Conservation (phyloP, 1,140 invertebrate genomes). For the Adoxophyes honmai region DNA sequence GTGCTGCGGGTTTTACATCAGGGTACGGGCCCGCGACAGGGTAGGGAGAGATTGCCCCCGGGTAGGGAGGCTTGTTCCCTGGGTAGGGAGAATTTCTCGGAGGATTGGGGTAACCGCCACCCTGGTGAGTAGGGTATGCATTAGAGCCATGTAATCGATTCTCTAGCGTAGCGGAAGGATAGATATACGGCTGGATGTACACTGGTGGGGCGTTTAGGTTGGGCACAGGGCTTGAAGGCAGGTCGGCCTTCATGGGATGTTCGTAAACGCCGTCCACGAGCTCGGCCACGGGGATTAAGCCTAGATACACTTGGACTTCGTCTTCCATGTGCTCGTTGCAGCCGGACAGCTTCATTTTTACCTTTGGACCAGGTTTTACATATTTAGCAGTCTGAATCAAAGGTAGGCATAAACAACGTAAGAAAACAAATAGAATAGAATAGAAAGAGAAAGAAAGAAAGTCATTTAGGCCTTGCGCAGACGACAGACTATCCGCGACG, state of each 20-base stretch:
- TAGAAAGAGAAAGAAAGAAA: too few relatives aligned
- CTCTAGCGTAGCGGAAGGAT: neutral
- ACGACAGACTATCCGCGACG: too few relatives aligned
- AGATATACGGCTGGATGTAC: neutral
- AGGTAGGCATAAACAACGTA: too few relatives aligned
- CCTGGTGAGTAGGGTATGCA: neutral
- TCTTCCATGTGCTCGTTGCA: slow-evolving; percentile 40
- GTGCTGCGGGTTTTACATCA: too few relatives aligned
- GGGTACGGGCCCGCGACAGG: too few relatives aligned
- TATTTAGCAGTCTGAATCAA: too few relatives aligned
- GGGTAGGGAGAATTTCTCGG: neutral
- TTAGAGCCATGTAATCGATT: neutral
- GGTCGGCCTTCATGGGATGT: slow-evolving; percentile 5
- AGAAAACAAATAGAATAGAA: too few relatives aligned
- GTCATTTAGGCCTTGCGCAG: too few relatives aligned
- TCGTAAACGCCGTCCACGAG: neutral
- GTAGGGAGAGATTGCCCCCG: too few relatives aligned
- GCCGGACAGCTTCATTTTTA: slow-evolving; percentile 40
- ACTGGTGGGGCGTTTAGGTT: neutral
- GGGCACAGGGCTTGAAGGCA: slow-evolving; percentile 7
- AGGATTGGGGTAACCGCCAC: too few relatives aligned
- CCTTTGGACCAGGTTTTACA: too few relatives aligned
- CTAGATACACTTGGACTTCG: slow-evolving; percentile 35
- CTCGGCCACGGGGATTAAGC: slow-evolving; percentile 32
- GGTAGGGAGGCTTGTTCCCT: neutral